Evolutionary conservation across 2,797 vertebrate genomes (phyloP), one percentile per base, ranked within the genome.

Genomic region (Sebastes oblongus): DNA sequence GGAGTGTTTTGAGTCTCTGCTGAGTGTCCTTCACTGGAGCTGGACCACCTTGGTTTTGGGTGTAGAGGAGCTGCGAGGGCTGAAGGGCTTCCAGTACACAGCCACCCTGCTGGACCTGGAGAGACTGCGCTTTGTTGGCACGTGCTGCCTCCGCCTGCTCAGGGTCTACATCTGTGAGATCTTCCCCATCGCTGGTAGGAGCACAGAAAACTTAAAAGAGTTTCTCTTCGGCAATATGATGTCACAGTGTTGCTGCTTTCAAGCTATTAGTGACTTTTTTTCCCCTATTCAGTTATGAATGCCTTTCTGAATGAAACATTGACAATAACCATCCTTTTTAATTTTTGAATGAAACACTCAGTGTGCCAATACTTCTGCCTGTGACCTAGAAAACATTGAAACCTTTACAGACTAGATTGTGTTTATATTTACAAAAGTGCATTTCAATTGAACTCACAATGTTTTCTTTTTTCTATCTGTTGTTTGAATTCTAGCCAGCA

Each of bases 141-240:
- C 98, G 16, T 99, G 98, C 93, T 99, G 98, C 90, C 95, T 99
- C 66, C 97, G 98, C 16, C 92, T 99, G 78, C 93, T 99, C 82
- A 96, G 98, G 52, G 98, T 99, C 86, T 99, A 99, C 94, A 99
- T 98, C 79, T 99, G 98, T 94, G 98, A 99, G 89, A 99, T 99
- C 91, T 99, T 99, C 91, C 98, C 98, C 66, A 98, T 99, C 72
- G 98, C 98, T 92, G 98, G 98, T 99, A 89, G 39, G 88, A 85
- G 32, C 67, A 39, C 39, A 39, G 8, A 68, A 1, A 72, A 22
- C 11, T 20, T 5, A 2, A n/a, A 7, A 7, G 20, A 55, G 22
- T 52, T 27, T 11, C 22, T 32, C 16, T 1, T 5, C 16, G 5
- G 14, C 4, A 25, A 11, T 46, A 9, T 34, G 42, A 24, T 56